Evolutionary conservation across 2,888 invertebrate species (phyloP).

Genomic region (Margaritifera margaritifera): DNA sequence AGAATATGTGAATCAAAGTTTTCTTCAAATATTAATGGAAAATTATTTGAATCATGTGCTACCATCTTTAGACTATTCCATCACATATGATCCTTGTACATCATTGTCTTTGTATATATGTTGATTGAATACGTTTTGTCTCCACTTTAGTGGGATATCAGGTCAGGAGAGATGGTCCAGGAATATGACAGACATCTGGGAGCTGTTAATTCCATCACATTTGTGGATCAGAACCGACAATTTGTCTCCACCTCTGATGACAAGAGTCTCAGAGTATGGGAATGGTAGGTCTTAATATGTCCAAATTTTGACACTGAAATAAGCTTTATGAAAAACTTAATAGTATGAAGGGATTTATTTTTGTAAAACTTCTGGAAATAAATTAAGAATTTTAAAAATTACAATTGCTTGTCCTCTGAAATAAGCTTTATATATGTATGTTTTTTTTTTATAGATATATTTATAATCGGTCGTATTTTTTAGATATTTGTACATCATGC

Average conservation of each 20-base stretch:
- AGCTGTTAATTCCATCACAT: conserved; percentile 98
- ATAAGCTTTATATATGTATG: no score
- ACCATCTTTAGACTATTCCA: not conserved
- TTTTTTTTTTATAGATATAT: no score
- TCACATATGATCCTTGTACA: not conserved
- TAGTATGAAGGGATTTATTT: no score
- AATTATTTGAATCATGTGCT: not conserved
- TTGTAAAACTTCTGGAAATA: no score
- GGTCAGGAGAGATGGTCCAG: conserved; percentile 95
- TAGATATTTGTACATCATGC: no score
- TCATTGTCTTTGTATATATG: not conserved
- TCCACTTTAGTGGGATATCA: conserved; percentile 89
- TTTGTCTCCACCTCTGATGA: conserved; percentile 99
- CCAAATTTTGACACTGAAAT: not conserved
- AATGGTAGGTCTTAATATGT: conserved; percentile 82
- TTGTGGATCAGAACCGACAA: conserved; percentile 97
- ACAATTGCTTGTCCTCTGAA: no score
- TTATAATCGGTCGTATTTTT: no score
- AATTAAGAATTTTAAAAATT: no score
- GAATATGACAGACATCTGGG: conserved; percentile 99
- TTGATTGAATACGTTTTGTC: not conserved
- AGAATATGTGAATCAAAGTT: not conserved
- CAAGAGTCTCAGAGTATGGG: conserved; percentile 98
- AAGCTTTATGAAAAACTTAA: not conserved
- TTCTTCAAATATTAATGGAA: not conserved